phyloP scores from a whole-genome alignment of 2,113 vertebrate genomes.

The Mormyrus lacerda region DNA sequence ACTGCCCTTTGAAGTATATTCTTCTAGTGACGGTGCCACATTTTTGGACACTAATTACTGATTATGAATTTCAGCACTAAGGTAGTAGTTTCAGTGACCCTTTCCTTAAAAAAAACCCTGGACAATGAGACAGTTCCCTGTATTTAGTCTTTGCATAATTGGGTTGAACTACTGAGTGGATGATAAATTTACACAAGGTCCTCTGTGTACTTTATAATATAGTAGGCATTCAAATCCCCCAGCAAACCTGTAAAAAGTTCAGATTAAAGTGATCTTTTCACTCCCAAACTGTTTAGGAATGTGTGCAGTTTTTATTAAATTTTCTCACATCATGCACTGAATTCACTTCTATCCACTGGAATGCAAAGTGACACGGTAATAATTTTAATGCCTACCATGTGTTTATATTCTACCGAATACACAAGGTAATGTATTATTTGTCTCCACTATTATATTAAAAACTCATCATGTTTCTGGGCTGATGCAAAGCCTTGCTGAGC shows the following conservation, averaged over 20 bases:
- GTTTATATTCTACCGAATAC: not conserved
- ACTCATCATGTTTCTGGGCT: not conserved
- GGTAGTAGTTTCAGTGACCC: not conserved
- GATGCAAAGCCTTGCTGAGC: not conserved
- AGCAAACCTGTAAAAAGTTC: not conserved
- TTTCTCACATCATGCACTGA: not conserved
- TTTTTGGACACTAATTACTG: not conserved
- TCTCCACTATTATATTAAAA: not conserved
- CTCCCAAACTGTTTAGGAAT: not conserved
- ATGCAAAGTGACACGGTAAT: not conserved
- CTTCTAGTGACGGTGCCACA: not conserved
- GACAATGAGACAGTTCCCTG: not conserved
- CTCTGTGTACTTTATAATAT: not conserved
- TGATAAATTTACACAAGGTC: not conserved
- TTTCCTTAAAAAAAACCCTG: not conserved
- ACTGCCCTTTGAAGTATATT: not conserved
- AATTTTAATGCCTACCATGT: not conserved
- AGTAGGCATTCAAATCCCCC: not conserved
- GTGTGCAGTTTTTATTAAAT: not conserved
- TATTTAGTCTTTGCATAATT: not conserved
- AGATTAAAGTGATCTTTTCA: not conserved
- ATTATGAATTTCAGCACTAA: not conserved
- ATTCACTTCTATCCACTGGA: not conserved
- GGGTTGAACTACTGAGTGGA: not conserved
- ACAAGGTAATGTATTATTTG: not conserved